Evolutionary conservation across 64 coral and sea anemone species (phyloP).

Genomic region (Cladopsammia gracilis): DNA sequence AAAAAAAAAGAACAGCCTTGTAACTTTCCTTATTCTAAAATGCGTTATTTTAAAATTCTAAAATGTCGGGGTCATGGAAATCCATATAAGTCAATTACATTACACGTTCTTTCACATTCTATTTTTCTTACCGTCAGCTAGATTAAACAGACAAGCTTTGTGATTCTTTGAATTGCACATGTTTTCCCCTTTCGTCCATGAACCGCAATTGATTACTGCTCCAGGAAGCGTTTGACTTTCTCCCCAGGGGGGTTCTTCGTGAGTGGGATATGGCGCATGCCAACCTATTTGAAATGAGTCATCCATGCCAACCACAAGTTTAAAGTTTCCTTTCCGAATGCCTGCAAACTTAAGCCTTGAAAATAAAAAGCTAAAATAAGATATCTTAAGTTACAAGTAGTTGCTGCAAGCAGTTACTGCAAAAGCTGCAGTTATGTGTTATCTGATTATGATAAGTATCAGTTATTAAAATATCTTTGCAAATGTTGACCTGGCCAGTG

Average conservation of each 20-base stretch:
- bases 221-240: constrained; percentile 48
- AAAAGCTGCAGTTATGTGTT: too few relatives aligned
- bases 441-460: too few relatives aligned
- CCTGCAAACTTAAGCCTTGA: constrained; percentile 74
- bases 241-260: constrained; percentile 7
- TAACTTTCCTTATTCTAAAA: too few relatives aligned
- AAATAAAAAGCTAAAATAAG: neutral
- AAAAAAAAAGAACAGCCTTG: too few relatives aligned
- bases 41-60: too few relatives aligned
- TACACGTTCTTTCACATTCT: too few relatives aligned
- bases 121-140: constrained; percentile 53
- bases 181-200: constrained; percentile 68
- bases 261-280: constrained; percentile 76
- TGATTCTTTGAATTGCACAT: constrained; percentile 85
- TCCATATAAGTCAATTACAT: too few relatives aligned
- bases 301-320: constrained; percentile 93
- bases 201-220: constrained; percentile 70
- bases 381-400: too few relatives aligned
- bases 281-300: constrained; percentile 82
- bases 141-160: constrained; percentile 85
- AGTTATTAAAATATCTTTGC: too few relatives aligned
- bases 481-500: too few relatives aligned
- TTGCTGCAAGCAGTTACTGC: too few relatives aligned
- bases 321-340: constrained; percentile 83
- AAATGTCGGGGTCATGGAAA: too few relatives aligned